Conservation (phyloP, 2,113 vertebrate species). For the Antigone vipio region DNA sequence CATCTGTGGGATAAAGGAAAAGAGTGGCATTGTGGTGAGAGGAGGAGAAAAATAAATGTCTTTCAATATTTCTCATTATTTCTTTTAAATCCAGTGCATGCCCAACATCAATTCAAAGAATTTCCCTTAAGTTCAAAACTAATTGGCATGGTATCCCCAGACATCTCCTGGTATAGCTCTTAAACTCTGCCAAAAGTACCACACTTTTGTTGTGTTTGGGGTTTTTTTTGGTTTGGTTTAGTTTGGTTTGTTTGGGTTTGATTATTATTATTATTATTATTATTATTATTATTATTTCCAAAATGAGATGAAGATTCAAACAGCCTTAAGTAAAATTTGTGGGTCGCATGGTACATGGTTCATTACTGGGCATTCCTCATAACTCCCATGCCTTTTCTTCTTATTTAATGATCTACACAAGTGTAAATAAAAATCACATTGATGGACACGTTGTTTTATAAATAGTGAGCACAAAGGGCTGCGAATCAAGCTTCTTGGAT, state of each 20-base stretch:
- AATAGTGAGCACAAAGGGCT: not conserved
- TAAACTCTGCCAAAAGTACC: not conserved
- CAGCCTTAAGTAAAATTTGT: not conserved
- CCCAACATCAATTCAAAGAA: not conserved
- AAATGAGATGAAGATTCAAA: not conserved
- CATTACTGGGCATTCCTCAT: not conserved
- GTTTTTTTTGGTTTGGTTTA: not conserved
- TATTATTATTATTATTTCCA: too few relatives aligned
- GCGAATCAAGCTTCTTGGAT: not conserved
- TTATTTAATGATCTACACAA: not conserved
- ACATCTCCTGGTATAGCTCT: not conserved
- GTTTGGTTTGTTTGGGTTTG: too few relatives aligned
- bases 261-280: too few relatives aligned
- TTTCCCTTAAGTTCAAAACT: not conserved
- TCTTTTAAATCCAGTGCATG: not conserved
- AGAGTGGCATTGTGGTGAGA: not conserved
- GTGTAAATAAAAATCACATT: not conserved
- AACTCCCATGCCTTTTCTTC: not conserved
- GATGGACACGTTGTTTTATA: not conserved
- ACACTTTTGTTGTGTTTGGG: not conserved
- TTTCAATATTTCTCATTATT: not conserved
- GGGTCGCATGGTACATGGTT: not conserved
- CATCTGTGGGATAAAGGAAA: not conserved
- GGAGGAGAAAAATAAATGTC: not conserved
- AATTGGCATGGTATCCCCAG: not conserved